Evolutionary conservation across 2,888 invertebrate genomes (phyloP).

Genomic region (Hirtodrosophila trivittata): DNA sequence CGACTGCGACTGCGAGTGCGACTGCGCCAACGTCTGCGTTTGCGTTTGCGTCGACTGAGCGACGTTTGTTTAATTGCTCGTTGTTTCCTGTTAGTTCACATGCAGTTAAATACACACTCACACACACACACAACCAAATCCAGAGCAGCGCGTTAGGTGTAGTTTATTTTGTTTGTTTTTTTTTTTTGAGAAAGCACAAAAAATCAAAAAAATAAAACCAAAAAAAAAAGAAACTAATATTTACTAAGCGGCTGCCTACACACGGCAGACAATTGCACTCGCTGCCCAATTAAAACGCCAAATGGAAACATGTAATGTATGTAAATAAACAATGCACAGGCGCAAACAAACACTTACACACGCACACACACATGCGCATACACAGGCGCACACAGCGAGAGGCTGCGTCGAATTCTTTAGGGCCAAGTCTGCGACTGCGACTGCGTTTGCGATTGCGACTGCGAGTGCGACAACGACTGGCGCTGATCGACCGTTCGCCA

Average conservation of each 20-base stretch:
- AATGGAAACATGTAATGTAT: conserved; percentile 57
- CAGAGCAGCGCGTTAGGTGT: conserved; percentile 23
- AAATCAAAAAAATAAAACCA: conserved; percentile 23
- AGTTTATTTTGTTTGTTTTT: conserved; percentile 26
- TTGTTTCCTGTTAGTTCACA: conserved; percentile 72
- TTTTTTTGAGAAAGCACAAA: conserved; percentile 9
- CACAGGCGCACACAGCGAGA: conserved; percentile 20
- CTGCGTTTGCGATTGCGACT: conserved; percentile 27
- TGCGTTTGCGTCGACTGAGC: conserved; percentile 19
- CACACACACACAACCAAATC: conserved; percentile 20
- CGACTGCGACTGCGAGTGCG: conserved; percentile 9
- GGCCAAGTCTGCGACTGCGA: conserved; percentile 38
- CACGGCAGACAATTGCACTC: conserved; percentile 48
- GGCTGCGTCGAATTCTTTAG: conserved; percentile 54
- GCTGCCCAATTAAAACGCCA: conserved; percentile 66
- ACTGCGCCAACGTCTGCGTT: background rate
- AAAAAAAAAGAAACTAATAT: conserved; percentile 44
- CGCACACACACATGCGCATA: conserved; percentile 5
- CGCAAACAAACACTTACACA: conserved; percentile 7
- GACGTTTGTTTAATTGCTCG: conserved; percentile 67
- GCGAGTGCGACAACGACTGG: conserved; percentile 47
- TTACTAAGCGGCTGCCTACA: conserved; percentile 43
- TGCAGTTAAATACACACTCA: conserved; percentile 42
- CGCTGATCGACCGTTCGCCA: conserved; percentile 71
- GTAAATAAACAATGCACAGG: conserved; percentile 64